A percentile compares a stretch with the other conserved stretches of the same genome.
Evolutionary conservation across 2,888 invertebrate genomes (phyloP).

Genomic region (Zootermopsis nevadensis): DNA sequence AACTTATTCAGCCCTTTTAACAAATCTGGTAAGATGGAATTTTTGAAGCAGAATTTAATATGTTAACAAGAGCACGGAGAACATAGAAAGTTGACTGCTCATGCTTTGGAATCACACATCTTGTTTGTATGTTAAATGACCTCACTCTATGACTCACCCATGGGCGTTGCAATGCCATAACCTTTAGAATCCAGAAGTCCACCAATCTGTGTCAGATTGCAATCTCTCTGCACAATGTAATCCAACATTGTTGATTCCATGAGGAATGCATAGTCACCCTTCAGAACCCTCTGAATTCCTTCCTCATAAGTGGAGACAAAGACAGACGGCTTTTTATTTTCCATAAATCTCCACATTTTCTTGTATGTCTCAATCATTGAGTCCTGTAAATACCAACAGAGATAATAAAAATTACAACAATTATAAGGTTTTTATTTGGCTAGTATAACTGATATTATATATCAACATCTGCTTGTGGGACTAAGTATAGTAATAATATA

Average conservation of each 20-base stretch:
- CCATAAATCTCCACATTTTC: conserved; percentile 88
- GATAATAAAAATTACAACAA: too few relatives aligned
- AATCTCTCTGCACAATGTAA: conserved; percentile 83
- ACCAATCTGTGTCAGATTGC: conserved; percentile 89
- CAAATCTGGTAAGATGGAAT: too few relatives aligned
- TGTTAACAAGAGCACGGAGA: too few relatives aligned
- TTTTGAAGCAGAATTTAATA: too few relatives aligned
- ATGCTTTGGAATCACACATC: too few relatives aligned
- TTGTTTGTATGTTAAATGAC: background rate
- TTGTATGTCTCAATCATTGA: conserved; percentile 83
- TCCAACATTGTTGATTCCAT: conserved; percentile 92
- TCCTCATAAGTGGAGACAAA: conserved; percentile 82
- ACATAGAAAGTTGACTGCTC: too few relatives aligned
- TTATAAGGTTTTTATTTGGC: too few relatives aligned
- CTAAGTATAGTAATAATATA: too few relatives aligned
- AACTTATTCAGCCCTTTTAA: too few relatives aligned
- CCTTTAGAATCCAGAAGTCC: conserved; percentile 86
- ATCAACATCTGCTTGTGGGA: too few relatives aligned
- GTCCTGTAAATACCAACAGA: conserved; percentile 66
- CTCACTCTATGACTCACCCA: conserved; percentile 62
- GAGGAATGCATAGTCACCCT: conserved; percentile 87
- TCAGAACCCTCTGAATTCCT: conserved; percentile 79
- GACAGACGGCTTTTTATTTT: conserved; percentile 74
- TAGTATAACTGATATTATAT: too few relatives aligned
- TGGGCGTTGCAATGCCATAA: conserved; percentile 78